Evolutionary conservation across 1,140 invertebrate species (phyloP).

Genomic region (Aphis gossypii): DNA sequence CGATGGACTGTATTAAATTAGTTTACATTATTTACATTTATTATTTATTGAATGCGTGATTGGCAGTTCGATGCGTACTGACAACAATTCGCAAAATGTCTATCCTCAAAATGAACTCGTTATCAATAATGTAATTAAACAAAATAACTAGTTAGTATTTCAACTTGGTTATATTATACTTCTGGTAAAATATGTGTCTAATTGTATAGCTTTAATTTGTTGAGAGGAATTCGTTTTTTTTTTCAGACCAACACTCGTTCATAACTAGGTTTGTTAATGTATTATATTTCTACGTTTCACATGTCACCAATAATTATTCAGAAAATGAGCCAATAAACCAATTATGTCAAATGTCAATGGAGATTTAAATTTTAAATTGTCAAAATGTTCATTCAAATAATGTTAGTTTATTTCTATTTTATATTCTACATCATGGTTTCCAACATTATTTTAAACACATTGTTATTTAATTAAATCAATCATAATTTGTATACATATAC

Average conservation of each 20-base stretch:
- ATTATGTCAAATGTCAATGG: neutral
- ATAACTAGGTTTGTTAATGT: neutral
- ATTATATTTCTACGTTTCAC: neutral
- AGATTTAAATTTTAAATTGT: neutral
- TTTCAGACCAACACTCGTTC: neutral
- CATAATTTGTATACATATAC: no score
- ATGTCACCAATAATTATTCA: neutral
- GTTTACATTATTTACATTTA: neutral
- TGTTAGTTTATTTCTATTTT: neutral
- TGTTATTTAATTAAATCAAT: no score
- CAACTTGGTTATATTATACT: neutral
- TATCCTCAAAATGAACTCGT: neutral
- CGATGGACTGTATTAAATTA: neutral
- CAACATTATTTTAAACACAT: neutral
- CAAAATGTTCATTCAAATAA: neutral
- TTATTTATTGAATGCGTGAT: neutral
- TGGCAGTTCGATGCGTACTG: neutral
- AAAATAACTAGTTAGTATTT: neutral
- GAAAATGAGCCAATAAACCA: neutral
- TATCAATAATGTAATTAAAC: neutral
- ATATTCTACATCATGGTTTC: neutral
- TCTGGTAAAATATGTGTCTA: neutral
- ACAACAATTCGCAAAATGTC: neutral
- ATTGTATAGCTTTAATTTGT: neutral
- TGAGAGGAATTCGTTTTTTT: neutral